These are phyloP conservation scores for Nycticebus coucang DNA, from an alignment of 2,113 vertebrate genomes.

Conservation along the genomic window DNA sequence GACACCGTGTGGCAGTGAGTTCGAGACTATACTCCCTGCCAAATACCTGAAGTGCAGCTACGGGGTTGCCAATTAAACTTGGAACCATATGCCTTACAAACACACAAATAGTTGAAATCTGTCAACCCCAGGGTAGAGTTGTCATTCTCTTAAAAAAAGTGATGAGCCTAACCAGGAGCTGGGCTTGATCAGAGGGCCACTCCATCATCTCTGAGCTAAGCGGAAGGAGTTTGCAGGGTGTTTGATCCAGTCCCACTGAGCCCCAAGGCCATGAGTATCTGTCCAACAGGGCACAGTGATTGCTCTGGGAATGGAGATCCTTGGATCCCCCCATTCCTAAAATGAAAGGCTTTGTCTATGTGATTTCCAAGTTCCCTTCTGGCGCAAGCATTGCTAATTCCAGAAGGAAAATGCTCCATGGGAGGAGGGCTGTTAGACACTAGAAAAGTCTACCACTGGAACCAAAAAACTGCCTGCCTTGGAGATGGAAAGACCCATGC, in stretches of 20 bases:
- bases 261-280: background rate
- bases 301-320: background rate
- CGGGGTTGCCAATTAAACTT: conserved; percentile 49
- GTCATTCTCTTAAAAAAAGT: conserved; percentile 47
- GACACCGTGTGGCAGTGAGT: background rate
- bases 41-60: conserved; percentile 36
- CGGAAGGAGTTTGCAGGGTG: background rate
- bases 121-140: background rate
- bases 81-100: conserved; percentile 35
- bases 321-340: background rate
- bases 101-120: background rate
- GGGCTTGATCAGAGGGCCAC: background rate
- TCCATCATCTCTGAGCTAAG: background rate
- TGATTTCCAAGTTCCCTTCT: conserved; percentile 33
- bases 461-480: conserved; percentile 37
- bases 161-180: background rate
- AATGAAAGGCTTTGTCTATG: background rate
- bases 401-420: conserved; percentile 46
- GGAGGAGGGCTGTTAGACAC: conserved; percentile 40
- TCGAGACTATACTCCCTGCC: conserved; percentile 42
- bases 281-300: background rate
- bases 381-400: background rate
- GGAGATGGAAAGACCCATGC: conserved; percentile 52
- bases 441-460: conserved; percentile 39
- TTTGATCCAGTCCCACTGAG: background rate